Base-by-base conservation (phyloP, 2,113 vertebrate species). In the Scatophagus argus region DNA sequence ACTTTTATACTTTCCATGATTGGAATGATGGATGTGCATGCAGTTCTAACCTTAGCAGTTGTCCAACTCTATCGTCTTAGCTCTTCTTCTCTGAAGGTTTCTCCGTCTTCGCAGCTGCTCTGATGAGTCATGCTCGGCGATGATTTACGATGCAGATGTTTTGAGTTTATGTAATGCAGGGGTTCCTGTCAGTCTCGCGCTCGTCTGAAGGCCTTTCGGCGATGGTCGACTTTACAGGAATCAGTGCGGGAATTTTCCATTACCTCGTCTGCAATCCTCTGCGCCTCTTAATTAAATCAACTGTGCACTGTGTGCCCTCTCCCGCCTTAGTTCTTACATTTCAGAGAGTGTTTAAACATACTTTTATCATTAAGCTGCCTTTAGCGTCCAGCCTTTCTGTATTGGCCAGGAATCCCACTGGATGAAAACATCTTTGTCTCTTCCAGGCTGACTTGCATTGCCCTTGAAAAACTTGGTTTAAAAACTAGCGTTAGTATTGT, bases 131-230 rank as follows among this genome's bases (percentile, higher is more conserved):
- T 8, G n/a, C 29, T 44, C 11, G 51, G 13, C 1, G 17, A 34
- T 63, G 25, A 75, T 29, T 23, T 27, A 23, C 7, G 0, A 82
- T 10, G 36, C 84, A 88, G 70, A 84, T 84, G 86, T 88, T 81
- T 21, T 39, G 13, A 47, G 64, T 73, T 77, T 47, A 27, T 47
- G 56, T 10, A 0, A n/a, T 1, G 0, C 6, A 25, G 5, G 25
- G 61, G 31, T 86, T 87, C 66, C 83, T 76, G 77, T 71, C 80
- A 74, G 55, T 52, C 71, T 67, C 12, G 0, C 36, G 39, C 4
- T 44, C 59, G 54, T 61, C 54, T 55, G n/a, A 41, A 5, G 29
- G 19, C 51, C 58, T 25, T 9, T 61, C 11, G 2, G 0, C 6
- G 36, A 71, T 34, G 54, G 68, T 6, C 14, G 36, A 23, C 12